Base-by-base conservation (phyloP, 2,113 vertebrate species). In the Heterocephalus glaber region DNA sequence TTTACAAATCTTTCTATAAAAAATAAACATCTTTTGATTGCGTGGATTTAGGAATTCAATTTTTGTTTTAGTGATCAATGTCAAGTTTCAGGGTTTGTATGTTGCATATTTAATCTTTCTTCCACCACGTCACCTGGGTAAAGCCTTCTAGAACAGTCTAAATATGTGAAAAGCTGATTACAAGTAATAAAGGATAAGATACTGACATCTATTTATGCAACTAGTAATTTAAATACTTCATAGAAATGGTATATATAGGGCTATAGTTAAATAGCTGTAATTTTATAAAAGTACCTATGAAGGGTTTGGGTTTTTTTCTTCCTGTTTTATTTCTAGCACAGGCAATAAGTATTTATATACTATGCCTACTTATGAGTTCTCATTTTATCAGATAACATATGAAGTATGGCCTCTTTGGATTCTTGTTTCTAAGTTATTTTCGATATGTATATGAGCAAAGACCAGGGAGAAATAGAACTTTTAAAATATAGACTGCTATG, bases 1-100 rank as follows among this genome's bases (percentile, higher is more conserved):
- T 99, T 98, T 99, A 98, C 98, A 98, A 97, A 99, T 98, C 98
- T 99, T 98, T 98, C 98, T 98, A 98, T 98, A 98, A 98, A 81
- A 98, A 98, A 98, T 98, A 98, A 98, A 98, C 98, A 98, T 98
- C 97, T 98, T 98, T 98, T 98, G 98, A 98, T 98, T 98, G 98
- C 98, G 97, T 94, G 85, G 98, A 97, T 97, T 97, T 97, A 98
- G 97, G 94, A 97, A 98, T 97, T 97, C 96, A 98, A 26, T 98
- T 98, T 98, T 98, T 98, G 97, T 98, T 97, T 97, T 97, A 98
- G 97, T 98, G 96, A 98, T 97, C 87, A 97, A 86, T 95, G 92
- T 96, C 94, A 95, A 96, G 63, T 95, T 97, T 86, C 54, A 96
- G 97, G 97, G 96, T 94, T 24, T 94, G 87, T 95, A 89, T 95